Base-by-base conservation (phyloP, 2,797 vertebrate species). In the Ambastaia sidthimunki region DNA sequence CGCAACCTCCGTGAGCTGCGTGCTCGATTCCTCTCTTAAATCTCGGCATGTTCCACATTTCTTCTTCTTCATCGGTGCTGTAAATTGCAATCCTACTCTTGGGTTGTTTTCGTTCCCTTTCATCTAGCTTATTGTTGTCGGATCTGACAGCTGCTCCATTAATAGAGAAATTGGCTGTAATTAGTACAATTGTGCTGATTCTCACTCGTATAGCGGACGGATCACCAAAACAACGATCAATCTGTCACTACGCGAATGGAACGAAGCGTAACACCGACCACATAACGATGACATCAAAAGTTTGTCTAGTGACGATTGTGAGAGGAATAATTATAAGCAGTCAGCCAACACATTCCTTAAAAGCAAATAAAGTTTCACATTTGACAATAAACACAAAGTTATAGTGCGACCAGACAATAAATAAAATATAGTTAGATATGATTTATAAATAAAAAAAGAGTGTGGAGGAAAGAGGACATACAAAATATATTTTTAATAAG, bases 141-240 rank as follows among this genome's bases (percentile, higher is more conserved):
- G 90, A 93, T 90, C 91, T 93, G 93, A 94, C 92, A 94, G 93
- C 91, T 84, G 90, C 85, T 91, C 91, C 91, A 93, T 95, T 95
- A 91, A 93, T 76, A 76, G 85, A 90, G 90, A 93, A 94, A 93
- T 91, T 93, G 92, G 90, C 90, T 89, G 92, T 93, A 95, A 96
- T 96, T 95, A 95, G 91, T 93, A 91, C 93, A 95, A 94, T 96
- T 96, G 95, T 95, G 93, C 91, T 95, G 93, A 96, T 95, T 93
- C 92, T 92, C 91, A 94, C 90, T 92, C 95, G 94, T 95, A 88
- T 89, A 92, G 91, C 85, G 87, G 91, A 88, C 91, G 92, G 87
- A 87, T 87, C 80, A 85, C 52, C 87, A 89, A 90, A 92, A 94
- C 89, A 93, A 93, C 92, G 92, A 91, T 86, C 89, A 84, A 91